These are phyloP conservation scores for Oreochromis grahami DNA, from an alignment of 2,797 vertebrate species.

Conservation along the genomic window DNA sequence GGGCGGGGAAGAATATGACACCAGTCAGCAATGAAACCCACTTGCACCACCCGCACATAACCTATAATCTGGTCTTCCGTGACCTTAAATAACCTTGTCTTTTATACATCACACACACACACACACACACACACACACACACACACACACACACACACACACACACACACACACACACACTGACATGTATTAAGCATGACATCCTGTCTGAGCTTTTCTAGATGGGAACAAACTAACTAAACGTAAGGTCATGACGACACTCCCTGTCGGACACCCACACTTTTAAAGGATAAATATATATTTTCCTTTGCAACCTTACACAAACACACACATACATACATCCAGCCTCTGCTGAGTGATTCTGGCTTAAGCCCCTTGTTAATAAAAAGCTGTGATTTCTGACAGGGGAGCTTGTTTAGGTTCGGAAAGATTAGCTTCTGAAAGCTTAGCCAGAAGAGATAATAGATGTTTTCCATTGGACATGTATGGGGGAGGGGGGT, in stretches of 20 bases:
- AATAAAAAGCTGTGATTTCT: conserved; percentile 36
- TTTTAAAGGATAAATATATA: background rate
- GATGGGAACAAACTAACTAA: conserved; percentile 1
- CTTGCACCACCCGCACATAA: background rate
- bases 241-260: conserved; percentile 21
- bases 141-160: too few relatives aligned
- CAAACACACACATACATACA: background rate
- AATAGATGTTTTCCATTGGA: conserved; percentile 12
- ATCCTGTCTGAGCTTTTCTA: background rate
- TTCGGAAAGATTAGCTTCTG: conserved; percentile 24
- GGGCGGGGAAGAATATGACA: background rate
- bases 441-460: conserved; percentile 20
- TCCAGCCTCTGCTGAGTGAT: background rate
- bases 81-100: background rate
- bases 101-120: background rate
- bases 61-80: background rate
- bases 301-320: background rate
- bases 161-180: too few relatives aligned
- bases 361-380: conserved; percentile 22
- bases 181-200: background rate
- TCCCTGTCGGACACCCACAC: background rate
- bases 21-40: background rate
- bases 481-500: background rate
- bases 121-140: too few relatives aligned
- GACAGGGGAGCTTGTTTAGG: conserved; percentile 23